These are phyloP conservation scores for Parelbella ahira DNA, from an alignment of 2,888 invertebrate genomes.

Conservation along the genomic window DNA sequence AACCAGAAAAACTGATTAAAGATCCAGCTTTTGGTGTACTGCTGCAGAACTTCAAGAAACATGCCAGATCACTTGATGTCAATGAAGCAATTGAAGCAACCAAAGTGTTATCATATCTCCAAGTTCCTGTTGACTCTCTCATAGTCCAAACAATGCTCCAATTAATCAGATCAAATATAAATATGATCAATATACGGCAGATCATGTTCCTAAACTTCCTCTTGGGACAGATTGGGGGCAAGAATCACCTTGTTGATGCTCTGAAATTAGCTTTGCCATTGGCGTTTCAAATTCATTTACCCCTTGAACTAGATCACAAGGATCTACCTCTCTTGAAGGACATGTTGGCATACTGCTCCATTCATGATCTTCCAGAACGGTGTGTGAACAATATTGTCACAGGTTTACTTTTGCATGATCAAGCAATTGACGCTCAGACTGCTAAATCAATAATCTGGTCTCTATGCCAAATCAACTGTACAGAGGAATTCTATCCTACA, in stretches of 20 bases:
- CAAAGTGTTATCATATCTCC: constrained; percentile 80
- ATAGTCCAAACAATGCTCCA: constrained; percentile 84
- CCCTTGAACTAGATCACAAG: constrained; percentile 77
- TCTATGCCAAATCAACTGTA: constrained; percentile 70
- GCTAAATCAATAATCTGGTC: constrained; percentile 81
- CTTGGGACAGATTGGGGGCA: constrained; percentile 66
- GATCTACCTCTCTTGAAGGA: constrained; percentile 74
- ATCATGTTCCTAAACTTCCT: constrained; percentile 83
- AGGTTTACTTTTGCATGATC: constrained; percentile 65
- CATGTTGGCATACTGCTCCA: constrained; percentile 76
- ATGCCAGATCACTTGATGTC: constrained; percentile 73
- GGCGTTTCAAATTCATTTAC: constrained; percentile 83
- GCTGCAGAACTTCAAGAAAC: constrained; percentile 78
- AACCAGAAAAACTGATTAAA: constrained; percentile 62
- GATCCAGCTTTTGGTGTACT: constrained; percentile 80
- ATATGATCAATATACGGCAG: constrained; percentile 80
- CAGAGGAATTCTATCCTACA: constrained; percentile 53
- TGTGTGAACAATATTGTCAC: constrained; percentile 77
- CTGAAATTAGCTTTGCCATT: constrained; percentile 83
- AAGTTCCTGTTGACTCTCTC: constrained; percentile 78
- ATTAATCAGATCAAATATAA: constrained; percentile 81
- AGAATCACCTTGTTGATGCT: constrained; percentile 82
- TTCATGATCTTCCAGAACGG: constrained; percentile 69
- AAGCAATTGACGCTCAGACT: constrained; percentile 57
- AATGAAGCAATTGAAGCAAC: constrained; percentile 80